Evolutionary conservation across 2,113 vertebrate genomes (phyloP), one percentile per base, ranked within the genome.

Genomic region (Rhinoderma darwinii): DNA sequence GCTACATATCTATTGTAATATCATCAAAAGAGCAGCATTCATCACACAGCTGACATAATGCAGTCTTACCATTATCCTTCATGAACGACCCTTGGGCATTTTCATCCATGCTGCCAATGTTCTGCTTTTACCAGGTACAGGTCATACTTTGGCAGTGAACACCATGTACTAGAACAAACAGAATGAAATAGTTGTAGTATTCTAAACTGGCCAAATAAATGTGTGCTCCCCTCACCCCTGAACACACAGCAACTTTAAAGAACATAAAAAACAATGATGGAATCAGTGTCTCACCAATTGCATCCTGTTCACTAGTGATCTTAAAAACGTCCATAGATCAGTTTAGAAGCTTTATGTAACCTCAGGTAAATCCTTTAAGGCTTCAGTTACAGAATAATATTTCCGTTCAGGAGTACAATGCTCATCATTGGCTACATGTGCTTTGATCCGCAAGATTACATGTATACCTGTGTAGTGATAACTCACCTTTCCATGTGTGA

Each of bases 351-450:
- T 15, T 37, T 39, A 66, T 14, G 0, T 78, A 75, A 14, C 66
- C 15, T 4, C 1, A 0, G 50, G 4, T 84, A 76, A 90, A 89
- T 86, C 10, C 35, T 68, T 87, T 32, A 51, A 54, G 32, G 17
- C 81, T 43, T 87, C 82, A 72, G 25, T 59, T 59, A 54, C 10
- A 66, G 80, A 76, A 77, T 18, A 51, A 17, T 2, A 9, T 39
- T 11, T 56, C 50, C 30, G 12, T 88, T 86, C 82, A 77, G 83
- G 87, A 66, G 39, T 17, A 82, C 88, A 84, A 41, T 47, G 54
- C 54, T 68, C 89, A 76, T 1, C 86, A 86, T 35, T 84, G 83
- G 84, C 78, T 86, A 86, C 84, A 54, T 15, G 30, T 37, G 35
- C 39, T 35, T 44, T 27, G 1, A 11, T 73, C n/a, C 44, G 11